These are phyloP conservation scores for Petrophora chlorosata DNA, from an alignment of 2,888 invertebrate species.

Conservation along the genomic window DNA sequence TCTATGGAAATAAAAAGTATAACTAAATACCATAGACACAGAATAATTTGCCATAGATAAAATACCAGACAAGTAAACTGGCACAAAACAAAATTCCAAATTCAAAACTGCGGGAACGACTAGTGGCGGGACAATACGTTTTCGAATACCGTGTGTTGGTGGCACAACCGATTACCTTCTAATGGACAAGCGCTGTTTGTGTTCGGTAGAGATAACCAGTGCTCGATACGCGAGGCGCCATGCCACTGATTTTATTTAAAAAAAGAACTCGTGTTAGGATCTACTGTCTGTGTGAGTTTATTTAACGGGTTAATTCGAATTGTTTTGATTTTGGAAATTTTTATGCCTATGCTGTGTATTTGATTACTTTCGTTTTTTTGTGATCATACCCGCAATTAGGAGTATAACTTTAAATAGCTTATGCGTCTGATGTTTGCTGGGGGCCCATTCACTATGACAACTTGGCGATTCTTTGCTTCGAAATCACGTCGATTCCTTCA, in stretches of 20 bases:
- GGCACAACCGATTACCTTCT: slow-evolving; percentile 83
- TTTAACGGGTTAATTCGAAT: slow-evolving; percentile 36
- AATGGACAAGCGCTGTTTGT: slow-evolving; percentile 84
- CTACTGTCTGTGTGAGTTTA: slow-evolving; percentile 49
- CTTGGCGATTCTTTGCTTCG: too few species aligned
- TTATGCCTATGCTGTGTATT: too few species aligned
- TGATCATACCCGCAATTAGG: too few species aligned
- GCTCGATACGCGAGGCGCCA: slow-evolving; percentile 81
- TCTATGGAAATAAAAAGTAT: too few species aligned
- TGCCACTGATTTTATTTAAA: slow-evolving; percentile 73
- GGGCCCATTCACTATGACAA: too few species aligned
- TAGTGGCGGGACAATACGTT: slow-evolving; percentile 55
- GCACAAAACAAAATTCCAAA: slow-evolving; percentile 56
- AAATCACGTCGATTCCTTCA: too few species aligned
- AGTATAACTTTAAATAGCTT: too few species aligned
- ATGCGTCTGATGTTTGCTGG: too few species aligned
- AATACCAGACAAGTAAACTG: too few species aligned
- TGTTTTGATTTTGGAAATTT: slow-evolving; percentile 1
- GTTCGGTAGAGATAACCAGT: slow-evolving; percentile 72
- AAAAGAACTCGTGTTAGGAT: slow-evolving; percentile 55
- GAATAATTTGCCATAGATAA: too few species aligned
- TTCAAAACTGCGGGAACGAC: slow-evolving; percentile 54
- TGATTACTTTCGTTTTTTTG: too few species aligned
- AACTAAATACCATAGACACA: too few species aligned
- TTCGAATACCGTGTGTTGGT: slow-evolving; percentile 75